Percentiles rank a stretch among this genome's conserved stretches.
phyloP scores from a whole-genome alignment of 2,888 invertebrate genomes.

The Caenorhabditis auriculariae region DNA sequence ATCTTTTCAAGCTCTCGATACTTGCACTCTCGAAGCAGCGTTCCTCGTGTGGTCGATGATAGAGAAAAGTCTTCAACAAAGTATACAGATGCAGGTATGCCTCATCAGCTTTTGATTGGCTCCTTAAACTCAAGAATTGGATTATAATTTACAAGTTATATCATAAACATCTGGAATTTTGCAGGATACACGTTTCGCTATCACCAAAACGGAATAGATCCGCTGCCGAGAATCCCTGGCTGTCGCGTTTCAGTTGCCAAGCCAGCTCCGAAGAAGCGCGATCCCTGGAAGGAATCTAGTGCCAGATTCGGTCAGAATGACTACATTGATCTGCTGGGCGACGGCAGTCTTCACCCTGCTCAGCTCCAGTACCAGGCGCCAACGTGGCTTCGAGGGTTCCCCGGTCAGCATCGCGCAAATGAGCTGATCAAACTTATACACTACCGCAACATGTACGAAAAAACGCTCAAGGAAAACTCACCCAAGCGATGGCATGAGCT shows the following conservation, averaged over 20 bases:
- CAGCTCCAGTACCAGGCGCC: constrained; percentile 83
- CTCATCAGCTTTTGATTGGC: background rate
- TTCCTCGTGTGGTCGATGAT: constrained; percentile 59
- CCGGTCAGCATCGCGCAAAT: constrained; percentile 67
- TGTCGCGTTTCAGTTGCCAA: constrained; percentile 42
- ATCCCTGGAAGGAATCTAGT: constrained; percentile 40
- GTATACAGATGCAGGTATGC: constrained; percentile 24
- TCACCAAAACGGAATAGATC: constrained; percentile 56
- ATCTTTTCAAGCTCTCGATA: too few species aligned
- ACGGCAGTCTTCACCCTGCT: constrained; percentile 80
- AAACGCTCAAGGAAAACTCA: constrained; percentile 52
- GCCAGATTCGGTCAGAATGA: constrained; percentile 60
- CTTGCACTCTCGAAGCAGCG: constrained; percentile 53
- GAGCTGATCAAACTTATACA: constrained; percentile 63
- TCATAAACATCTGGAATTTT: background rate
- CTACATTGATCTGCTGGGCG: constrained; percentile 78
- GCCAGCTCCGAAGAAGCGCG: constrained; percentile 47
- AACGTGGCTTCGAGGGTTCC: constrained; percentile 83
- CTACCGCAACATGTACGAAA: constrained; percentile 58
- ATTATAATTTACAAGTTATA: background rate
- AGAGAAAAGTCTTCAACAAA: constrained; percentile 43
- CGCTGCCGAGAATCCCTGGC: constrained; percentile 57
- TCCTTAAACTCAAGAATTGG: constrained; percentile 1
- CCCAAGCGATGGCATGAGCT: constrained; percentile 62
- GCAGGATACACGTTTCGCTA: constrained; percentile 59